A percentile compares a stretch with the other conserved stretches of the same genome.
These are phyloP conservation scores for Balaeniceps rex DNA, from an alignment of 2,113 vertebrate species.

Conservation along the genomic window DNA sequence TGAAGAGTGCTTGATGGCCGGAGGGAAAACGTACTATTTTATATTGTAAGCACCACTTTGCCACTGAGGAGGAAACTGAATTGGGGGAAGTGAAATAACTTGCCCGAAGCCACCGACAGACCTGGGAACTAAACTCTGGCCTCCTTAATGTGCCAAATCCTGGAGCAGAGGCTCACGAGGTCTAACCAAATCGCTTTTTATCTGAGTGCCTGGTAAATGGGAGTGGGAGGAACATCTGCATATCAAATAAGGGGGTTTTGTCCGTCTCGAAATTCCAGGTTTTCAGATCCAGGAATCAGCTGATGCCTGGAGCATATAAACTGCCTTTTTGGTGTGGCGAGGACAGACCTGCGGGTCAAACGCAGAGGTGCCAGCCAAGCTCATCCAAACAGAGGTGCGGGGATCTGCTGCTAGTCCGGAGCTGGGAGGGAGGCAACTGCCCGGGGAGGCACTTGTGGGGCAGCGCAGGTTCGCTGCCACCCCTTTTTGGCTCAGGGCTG, in stretches of 20 bases:
- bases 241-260: constrained; percentile 24
- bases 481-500: background rate
- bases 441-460: background rate
- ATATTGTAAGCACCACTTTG: background rate
- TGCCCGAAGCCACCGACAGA: constrained; percentile 4
- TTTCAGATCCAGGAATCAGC: constrained; percentile 6
- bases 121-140: constrained; percentile 36
- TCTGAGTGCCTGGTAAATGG: background rate
- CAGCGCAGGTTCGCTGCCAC: background rate
- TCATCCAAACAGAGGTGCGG: background rate
- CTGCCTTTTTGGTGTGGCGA: background rate
- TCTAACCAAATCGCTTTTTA: constrained; percentile 37
- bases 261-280: constrained; percentile 5
- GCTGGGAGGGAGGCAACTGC: background rate
- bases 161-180: constrained; percentile 7
- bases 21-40: background rate
- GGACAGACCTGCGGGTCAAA: background rate
- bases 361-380: background rate
- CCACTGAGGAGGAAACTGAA: background rate
- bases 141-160: constrained; percentile 28
- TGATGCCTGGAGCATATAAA: background rate
- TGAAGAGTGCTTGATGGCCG: accelerated
- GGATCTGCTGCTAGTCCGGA: background rate
- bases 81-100: constrained; percentile 11
- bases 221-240: background rate